These are phyloP conservation scores for Sturnus vulgaris DNA, from an alignment of 2,113 vertebrate species.

Conservation along the genomic window DNA sequence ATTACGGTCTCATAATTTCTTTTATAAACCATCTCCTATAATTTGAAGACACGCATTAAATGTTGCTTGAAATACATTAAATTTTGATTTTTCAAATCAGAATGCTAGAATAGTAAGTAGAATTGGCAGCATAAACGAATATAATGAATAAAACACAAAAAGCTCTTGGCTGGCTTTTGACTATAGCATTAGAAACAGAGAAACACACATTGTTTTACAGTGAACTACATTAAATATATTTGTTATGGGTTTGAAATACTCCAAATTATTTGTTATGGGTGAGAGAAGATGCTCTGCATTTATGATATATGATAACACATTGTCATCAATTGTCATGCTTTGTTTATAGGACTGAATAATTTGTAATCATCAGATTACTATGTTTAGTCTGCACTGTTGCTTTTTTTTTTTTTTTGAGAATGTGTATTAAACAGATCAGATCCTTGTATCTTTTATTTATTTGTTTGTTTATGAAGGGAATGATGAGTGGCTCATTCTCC, in stretches of 20 bases:
- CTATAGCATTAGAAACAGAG: constrained; percentile 26
- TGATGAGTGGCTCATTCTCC: not conserved
- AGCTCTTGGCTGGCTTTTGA: constrained; percentile 32
- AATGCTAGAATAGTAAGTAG: constrained; percentile 6
- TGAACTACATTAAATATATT: constrained; percentile 34
- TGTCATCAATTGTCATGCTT: constrained; percentile 65
- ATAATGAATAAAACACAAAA: constrained; percentile 37
- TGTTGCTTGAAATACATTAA: constrained; percentile 6
- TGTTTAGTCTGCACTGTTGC: constrained; percentile 45
- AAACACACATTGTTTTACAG: constrained; percentile 39
- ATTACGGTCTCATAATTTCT: not conserved
- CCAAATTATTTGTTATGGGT: constrained; percentile 48
- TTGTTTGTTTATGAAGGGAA: constrained; percentile 39
- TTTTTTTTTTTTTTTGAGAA: not conserved
- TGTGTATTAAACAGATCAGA: constrained; percentile 21
- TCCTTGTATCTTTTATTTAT: constrained; percentile 33
- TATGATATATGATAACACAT: constrained; percentile 32
- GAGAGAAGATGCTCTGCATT: constrained; percentile 23
- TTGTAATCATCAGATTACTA: constrained; percentile 70
- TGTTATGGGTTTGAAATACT: constrained; percentile 37
- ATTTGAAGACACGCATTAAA: not conserved
- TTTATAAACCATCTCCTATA: constrained; percentile 3
- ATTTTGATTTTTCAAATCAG: constrained; percentile 1
- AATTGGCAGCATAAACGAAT: constrained; percentile 60
- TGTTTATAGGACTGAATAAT: constrained; percentile 66